These are phyloP conservation scores for Zaprionus nigranus DNA, from an alignment of 1,140 invertebrate genomes.

Conservation along the genomic window DNA sequence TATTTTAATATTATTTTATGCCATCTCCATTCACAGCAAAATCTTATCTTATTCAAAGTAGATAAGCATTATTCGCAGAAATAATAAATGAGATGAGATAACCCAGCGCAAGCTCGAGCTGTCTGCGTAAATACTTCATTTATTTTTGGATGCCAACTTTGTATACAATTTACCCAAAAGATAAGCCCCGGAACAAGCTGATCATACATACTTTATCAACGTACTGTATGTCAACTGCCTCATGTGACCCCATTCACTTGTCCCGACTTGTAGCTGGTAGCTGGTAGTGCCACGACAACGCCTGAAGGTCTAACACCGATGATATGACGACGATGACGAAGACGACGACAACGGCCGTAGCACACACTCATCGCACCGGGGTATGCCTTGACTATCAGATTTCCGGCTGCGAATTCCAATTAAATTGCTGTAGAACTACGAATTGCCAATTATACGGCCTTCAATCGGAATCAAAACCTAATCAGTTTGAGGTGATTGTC, in stretches of 20 bases:
- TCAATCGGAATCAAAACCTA: slow-evolving; percentile 1
- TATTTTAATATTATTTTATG: slow-evolving; percentile 15
- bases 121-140: slow-evolving; percentile 48
- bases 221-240: slow-evolving; percentile 23
- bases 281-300: background rate
- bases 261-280: slow-evolving; percentile 19
- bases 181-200: slow-evolving; percentile 28
- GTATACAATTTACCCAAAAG: slow-evolving; percentile 27
- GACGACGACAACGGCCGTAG: slow-evolving; percentile 1
- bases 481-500: slow-evolving; percentile 2
- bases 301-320: slow-evolving; percentile 24
- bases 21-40: slow-evolving; percentile 6
- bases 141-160: slow-evolving; percentile 38
- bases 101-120: background rate
- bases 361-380: slow-evolving; percentile 2
- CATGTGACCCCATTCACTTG: slow-evolving; percentile 49
- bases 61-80: slow-evolving; percentile 31
- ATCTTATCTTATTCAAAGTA: slow-evolving; percentile 39
- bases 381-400: slow-evolving; percentile 25
- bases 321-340: background rate
- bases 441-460: slow-evolving; percentile 8
- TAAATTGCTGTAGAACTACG: background rate
- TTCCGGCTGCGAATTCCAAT: slow-evolving; percentile 35
- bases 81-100: background rate
- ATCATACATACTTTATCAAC: background rate